These are phyloP conservation scores for Urocyon cinereoargenteus DNA, from an alignment of 2,797 vertebrate genomes.

Conservation along the genomic window DNA sequence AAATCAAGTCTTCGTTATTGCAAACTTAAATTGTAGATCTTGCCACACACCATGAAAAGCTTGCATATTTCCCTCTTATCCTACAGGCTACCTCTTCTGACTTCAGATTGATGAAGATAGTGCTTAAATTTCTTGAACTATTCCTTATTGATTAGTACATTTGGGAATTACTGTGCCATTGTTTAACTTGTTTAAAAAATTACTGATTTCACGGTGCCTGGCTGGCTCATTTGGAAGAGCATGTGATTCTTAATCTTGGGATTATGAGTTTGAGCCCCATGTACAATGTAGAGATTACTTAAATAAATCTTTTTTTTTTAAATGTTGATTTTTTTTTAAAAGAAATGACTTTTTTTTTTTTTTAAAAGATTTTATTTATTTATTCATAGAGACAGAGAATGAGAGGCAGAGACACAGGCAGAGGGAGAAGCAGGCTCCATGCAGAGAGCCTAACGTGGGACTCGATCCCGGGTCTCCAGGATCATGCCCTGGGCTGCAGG, in stretches of 20 bases:
- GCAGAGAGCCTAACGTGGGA: too few species aligned
- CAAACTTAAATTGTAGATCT: not conserved
- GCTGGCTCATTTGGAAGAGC: not conserved
- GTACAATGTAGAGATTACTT: not conserved
- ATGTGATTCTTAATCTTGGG: not conserved
- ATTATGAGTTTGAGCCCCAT: not conserved
- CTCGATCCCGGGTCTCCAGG: too few species aligned
- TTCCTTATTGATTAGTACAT: not conserved
- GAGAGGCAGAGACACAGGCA: too few species aligned
- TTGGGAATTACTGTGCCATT: not conserved
- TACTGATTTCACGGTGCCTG: not conserved
- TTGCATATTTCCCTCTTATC: not conserved
- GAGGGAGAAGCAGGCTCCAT: too few species aligned
- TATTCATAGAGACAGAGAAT: too few species aligned
- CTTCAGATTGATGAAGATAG: not conserved
- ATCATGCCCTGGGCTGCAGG: too few species aligned
- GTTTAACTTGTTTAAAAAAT: not conserved
- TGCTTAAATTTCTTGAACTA: not conserved
- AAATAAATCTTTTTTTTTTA: not conserved
- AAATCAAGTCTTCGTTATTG: not conserved
- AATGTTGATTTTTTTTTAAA: too few species aligned
- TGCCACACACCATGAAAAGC: not conserved
- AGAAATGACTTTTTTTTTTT: too few species aligned
- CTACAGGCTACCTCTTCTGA: not conserved
- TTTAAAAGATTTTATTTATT: too few species aligned